phyloP scores from a whole-genome alignment of 2,113 vertebrate genomes.

The Tachysurus fulvidraco region DNA sequence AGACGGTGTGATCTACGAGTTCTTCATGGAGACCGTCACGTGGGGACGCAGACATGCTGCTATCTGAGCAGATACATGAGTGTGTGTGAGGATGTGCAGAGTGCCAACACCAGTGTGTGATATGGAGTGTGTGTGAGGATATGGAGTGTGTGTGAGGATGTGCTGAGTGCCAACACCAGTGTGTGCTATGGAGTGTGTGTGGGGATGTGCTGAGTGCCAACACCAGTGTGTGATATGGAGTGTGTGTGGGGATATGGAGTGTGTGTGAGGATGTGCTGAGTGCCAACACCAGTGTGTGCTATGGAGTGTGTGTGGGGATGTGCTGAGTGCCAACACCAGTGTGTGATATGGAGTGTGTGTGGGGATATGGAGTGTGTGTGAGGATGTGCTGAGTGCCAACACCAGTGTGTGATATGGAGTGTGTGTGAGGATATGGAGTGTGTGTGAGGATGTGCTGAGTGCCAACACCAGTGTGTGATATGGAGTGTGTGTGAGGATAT shows the following conservation, averaged over 20 bases:
- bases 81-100: not conserved
- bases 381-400: not conserved
- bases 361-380: not conserved
- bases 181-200: too few species aligned
- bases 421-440: not conserved
- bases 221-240: too few species aligned
- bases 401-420: too few species aligned
- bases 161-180: not conserved
- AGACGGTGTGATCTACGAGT: not conserved
- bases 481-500: not conserved
- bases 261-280: not conserved
- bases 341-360: too few species aligned
- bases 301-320: not conserved
- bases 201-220: not conserved
- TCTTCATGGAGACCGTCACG: not conserved
- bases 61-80: not conserved
- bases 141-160: not conserved
- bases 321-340: not conserved
- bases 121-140: not conserved
- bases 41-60: not conserved
- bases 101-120: not conserved
- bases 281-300: too few species aligned
- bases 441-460: not conserved
- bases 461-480: too few species aligned
- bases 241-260: not conserved